Conservation (phyloP, 1,140 invertebrate genomes). For the Lasioglossum baleicum region DNA sequence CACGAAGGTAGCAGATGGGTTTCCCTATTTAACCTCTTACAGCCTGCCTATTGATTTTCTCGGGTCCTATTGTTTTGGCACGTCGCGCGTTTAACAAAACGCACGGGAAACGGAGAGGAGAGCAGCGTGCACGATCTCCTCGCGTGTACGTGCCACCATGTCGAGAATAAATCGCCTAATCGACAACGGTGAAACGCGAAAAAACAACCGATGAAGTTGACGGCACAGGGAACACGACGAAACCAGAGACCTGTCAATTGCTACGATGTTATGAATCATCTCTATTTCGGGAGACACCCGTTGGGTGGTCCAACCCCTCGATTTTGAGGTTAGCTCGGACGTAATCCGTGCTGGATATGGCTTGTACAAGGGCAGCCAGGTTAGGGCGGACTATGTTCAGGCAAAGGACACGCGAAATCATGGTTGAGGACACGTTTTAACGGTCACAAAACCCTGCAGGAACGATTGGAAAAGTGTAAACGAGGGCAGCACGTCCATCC, state of each 20-base stretch:
- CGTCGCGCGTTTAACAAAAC: constrained; percentile 63
- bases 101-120: constrained; percentile 17
- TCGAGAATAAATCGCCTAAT: neutral
- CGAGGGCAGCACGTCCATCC: constrained; percentile 65
- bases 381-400: no score
- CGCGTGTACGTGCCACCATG: no score
- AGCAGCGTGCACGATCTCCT: neutral
- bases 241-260: constrained; percentile 63
- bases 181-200: no score
- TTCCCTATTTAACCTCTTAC: constrained; percentile 68
- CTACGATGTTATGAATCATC: constrained; percentile 67
- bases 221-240: neutral
- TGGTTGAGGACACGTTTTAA: neutral
- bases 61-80: constrained; percentile 70
- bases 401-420: neutral
- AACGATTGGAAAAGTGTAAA: constrained; percentile 22
- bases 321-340: constrained; percentile 69
- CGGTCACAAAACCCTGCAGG: constrained; percentile 2
- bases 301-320: constrained; percentile 52
- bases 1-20: constrained; percentile 42
- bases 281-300: constrained; percentile 72
- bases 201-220: neutral
- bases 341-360: constrained; percentile 12
- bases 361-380: neutral
- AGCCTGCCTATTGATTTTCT: constrained; percentile 72